phyloP scores from a whole-genome alignment of 2,113 vertebrate genomes.

The Hydrochoerus hydrochaeris region DNA sequence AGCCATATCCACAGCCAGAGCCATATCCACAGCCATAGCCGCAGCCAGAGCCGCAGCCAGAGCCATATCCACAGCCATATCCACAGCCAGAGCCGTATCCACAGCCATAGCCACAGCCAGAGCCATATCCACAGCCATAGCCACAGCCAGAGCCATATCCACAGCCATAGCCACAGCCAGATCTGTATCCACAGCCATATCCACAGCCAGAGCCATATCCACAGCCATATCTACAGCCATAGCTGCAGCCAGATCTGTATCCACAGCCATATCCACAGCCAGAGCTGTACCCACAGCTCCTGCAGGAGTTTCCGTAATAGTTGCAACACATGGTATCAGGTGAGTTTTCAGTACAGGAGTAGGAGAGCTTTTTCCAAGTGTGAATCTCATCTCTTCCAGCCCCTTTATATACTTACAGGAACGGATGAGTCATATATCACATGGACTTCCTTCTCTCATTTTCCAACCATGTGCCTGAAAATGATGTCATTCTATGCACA shows the following conservation, averaged over 20 bases:
- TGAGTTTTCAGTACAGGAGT: not conserved
- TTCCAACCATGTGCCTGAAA: not conserved
- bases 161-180: no score
- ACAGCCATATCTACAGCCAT: no score
- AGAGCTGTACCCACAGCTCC: not conserved
- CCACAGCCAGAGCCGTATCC: no score
- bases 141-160: no score
- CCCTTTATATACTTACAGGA: slow-evolving; percentile 9
- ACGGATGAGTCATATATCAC: not conserved
- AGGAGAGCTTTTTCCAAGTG: not conserved
- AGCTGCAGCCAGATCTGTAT: not conserved
- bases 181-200: no score
- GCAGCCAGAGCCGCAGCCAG: no score
- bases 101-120: no score
- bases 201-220: no score
- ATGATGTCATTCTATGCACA: not conserved
- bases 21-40: no score
- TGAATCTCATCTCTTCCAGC: not conserved
- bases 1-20: not conserved
- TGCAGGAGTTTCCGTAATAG: not conserved
- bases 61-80: no score
- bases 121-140: no score
- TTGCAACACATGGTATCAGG: not conserved
- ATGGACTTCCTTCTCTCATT: not conserved
- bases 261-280: not conserved